phyloP scores from a whole-genome alignment of 2,113 vertebrate species.

The Pomatostomus ruficeps region DNA sequence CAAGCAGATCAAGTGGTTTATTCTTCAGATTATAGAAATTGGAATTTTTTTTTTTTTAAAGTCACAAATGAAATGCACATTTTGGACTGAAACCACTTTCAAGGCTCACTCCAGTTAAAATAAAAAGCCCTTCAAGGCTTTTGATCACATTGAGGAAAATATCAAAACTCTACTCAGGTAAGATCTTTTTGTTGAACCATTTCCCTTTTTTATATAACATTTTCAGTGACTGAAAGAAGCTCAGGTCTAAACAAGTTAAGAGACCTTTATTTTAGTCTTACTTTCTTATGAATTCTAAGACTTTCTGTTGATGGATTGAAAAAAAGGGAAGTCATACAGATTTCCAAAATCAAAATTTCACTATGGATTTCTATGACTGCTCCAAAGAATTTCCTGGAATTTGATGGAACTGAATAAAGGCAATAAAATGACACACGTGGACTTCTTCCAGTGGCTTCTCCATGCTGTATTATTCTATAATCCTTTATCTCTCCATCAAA shows the following conservation, averaged over 20 bases:
- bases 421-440: neutral
- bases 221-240: neutral
- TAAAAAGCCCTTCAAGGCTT: neutral
- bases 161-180: neutral
- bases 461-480: neutral
- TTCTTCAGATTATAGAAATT: neutral
- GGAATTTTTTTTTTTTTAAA: neutral
- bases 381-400: neutral
- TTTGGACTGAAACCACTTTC: neutral
- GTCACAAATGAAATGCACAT: neutral
- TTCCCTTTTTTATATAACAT: neutral
- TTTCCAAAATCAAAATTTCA: neutral
- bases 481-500: neutral
- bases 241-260: neutral
- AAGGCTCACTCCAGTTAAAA: neutral
- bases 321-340: no score
- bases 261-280: neutral
- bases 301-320: neutral
- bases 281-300: neutral
- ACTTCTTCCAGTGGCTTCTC: neutral
- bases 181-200: rapidly evolving
- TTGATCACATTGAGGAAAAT: neutral
- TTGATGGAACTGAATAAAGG: rapidly evolving
- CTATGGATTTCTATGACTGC: neutral
- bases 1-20: rapidly evolving